phyloP scores from a whole-genome alignment of 1,140 invertebrate genomes.

The Radopholus similis region DNA sequence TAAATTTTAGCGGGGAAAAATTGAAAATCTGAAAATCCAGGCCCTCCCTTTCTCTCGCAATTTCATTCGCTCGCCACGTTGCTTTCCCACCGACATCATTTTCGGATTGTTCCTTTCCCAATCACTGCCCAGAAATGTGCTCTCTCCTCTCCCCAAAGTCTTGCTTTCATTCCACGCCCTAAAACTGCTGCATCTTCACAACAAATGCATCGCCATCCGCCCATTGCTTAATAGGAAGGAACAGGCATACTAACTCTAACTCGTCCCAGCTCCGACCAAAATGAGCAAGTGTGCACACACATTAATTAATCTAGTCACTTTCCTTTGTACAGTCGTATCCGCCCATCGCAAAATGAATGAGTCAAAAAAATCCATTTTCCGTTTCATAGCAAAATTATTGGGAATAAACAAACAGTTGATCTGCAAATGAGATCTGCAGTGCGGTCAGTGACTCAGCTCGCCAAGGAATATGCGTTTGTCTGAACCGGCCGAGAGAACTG shows the following conservation, averaged over 20 bases:
- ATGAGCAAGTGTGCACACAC: background rate
- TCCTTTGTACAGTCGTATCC: background rate
- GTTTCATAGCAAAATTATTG: background rate
- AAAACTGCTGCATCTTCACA: no score
- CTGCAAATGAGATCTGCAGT: no score
- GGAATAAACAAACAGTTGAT: no score
- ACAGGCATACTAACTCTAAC: background rate
- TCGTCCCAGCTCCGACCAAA: background rate
- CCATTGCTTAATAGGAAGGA: background rate
- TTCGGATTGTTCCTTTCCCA: no score
- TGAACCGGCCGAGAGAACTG: constrained; percentile 84
- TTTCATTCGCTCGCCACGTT: background rate
- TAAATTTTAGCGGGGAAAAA: background rate
- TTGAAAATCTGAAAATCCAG: background rate
- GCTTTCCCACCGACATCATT: no score
- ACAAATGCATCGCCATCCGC: background rate
- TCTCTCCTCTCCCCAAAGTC: no score
- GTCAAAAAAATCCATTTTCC: background rate
- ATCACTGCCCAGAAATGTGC: no score
- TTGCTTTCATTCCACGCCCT: no score
- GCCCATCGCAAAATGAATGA: background rate
- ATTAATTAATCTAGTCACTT: background rate
- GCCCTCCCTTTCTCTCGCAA: background rate
- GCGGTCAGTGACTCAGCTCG: constrained; percentile 66
- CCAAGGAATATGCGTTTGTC: constrained; percentile 93